Conservation (phyloP, 1,140 invertebrate genomes). For the Paraescarpia echinospica region DNA sequence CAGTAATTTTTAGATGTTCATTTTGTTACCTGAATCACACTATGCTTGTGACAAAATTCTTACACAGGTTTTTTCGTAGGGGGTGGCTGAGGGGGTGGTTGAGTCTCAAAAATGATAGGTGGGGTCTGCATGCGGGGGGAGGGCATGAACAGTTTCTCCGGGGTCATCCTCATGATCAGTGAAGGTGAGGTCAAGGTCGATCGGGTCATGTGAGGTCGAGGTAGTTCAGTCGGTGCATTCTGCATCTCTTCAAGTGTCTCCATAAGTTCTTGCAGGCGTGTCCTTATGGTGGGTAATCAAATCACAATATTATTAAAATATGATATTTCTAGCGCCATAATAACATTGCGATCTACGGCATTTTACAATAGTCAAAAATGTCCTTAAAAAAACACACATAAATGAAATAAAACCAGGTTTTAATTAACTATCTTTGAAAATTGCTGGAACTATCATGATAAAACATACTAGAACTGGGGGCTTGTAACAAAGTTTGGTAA, state of each 20-base stretch:
- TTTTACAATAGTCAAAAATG: no score
- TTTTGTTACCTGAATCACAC: no score
- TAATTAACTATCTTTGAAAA: no score
- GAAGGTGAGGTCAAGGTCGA: not conserved
- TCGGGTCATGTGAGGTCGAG: constrained; percentile 2
- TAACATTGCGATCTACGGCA: no score
- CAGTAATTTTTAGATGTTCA: no score
- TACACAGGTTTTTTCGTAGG: not conserved
- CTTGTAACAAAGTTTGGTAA: no score
- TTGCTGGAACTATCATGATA: no score
- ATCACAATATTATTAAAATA: no score
- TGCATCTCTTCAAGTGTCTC: constrained; percentile 37
- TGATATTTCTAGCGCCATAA: no score
- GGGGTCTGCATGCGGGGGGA: not conserved
- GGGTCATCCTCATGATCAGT: not conserved
- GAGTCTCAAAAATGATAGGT: not conserved
- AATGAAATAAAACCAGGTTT: no score
- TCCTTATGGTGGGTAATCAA: constrained; percentile 26
- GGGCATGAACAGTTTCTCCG: not conserved
- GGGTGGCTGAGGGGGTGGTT: not conserved
- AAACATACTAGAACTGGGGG: no score
- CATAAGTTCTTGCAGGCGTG: constrained; percentile 40
- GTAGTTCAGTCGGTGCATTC: constrained; percentile 1
- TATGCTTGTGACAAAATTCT: not conserved
- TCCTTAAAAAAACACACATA: no score